A percentile compares a stretch with the other conserved stretches of the same genome.
Evolutionary conservation across 2,797 vertebrate species (phyloP).

Genomic region (Diceros bicornis): DNA sequence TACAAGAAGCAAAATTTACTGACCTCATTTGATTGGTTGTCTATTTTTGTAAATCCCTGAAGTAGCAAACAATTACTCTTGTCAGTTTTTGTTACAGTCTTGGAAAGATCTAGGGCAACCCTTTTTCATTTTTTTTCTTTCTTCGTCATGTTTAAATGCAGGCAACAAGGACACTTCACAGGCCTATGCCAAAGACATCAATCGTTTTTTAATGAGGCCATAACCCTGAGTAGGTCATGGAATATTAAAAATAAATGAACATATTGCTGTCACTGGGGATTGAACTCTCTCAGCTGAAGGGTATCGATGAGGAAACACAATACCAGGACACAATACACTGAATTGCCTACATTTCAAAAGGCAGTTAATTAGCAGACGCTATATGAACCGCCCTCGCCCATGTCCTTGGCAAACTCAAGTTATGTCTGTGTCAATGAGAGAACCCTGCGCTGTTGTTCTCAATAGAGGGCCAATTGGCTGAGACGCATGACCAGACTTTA

Average conservation of each 20-base stretch:
- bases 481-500: conserved; percentile 75
- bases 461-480: conserved; percentile 47
- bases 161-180: conserved; percentile 79
- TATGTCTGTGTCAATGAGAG: conserved; percentile 53
- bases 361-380: conserved; percentile 76
- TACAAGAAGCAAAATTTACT: conserved; percentile 75
- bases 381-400: not conserved
- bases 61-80: conserved; percentile 84
- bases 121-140: conserved; percentile 61
- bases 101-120: conserved; percentile 78
- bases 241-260: conserved; percentile 86
- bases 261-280: conserved; percentile 79
- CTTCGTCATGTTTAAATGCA: conserved; percentile 78
- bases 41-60: conserved; percentile 82
- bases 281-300: conserved; percentile 64
- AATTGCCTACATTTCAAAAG: conserved; percentile 72
- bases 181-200: conserved; percentile 76
- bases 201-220: conserved; percentile 84
- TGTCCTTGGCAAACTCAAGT: conserved; percentile 33
- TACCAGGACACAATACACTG: conserved; percentile 59
- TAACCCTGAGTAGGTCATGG: conserved; percentile 81
- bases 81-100: conserved; percentile 83
- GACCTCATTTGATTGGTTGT: conserved; percentile 79
- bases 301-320: conserved; percentile 81
- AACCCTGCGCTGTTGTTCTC: conserved; percentile 38